Base-by-base conservation (phyloP, 1,140 invertebrate species). In the Bombus soroeensis region DNA sequence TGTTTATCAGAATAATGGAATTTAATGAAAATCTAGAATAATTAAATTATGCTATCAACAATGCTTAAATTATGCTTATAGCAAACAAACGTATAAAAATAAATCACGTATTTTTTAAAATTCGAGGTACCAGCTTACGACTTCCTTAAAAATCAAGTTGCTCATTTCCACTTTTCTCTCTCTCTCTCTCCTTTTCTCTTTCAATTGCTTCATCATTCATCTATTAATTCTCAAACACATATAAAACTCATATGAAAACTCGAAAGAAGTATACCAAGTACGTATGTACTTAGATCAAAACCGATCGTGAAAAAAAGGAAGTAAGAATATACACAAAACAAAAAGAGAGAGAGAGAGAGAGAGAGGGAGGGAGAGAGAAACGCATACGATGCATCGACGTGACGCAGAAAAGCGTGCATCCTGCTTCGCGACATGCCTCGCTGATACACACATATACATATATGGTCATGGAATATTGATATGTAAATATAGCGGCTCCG, bases 401-500 rank as follows among this genome's bases (percentile, higher is more conserved):
- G 18, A 22, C 47, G 18, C 83, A 90, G 91, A 87, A 89, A 89
- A 91, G 87, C 87, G 71, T 89, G 81, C 68, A 87, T 64, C 62
- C 78, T 77, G 89, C 81, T 70, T 84, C 74, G 64, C 80, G 71
- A 78, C 66, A 74, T 74, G 59, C 72, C 79, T 34, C 62, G 43
- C 85, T 81, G 82, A 79, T 72, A 85, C 86, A 76, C 82, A 53
- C 47, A 53, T 53, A 53, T 53, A 53, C 47, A 53, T 53, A 53
- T 53, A 53, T 53, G 83, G 53, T 62, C 84, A 85, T 92, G 87
- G 92, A 94, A 94, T 94, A 94, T 94, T 94, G 94, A 94, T 94
- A 94, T 94, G 93, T 94, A 94, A 94, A 94, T 94, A 94, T 93
- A 92, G 89, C 89, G 86, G 87, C 86, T 62, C 79, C 71, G 81